These are phyloP conservation scores for Melanerpes formicivorus DNA, from an alignment of 2,113 vertebrate species.

Conservation along the genomic window DNA sequence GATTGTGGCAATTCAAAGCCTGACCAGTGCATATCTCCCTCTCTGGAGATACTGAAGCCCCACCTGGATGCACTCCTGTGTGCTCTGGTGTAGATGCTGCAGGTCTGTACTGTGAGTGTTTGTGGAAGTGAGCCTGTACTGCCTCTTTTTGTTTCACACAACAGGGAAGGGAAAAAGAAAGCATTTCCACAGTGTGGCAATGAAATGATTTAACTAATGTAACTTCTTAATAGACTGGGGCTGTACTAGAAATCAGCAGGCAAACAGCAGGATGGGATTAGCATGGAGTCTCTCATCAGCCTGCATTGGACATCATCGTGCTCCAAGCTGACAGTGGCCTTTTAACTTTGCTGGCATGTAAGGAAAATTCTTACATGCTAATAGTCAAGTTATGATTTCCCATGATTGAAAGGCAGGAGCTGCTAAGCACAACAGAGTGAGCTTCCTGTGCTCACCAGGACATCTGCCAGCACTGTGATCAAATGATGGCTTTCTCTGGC, in stretches of 20 bases:
- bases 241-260: not conserved
- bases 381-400: constrained; percentile 17
- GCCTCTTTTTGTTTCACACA: not conserved
- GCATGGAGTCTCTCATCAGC: not conserved
- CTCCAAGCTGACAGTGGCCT: not conserved
- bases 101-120: not conserved
- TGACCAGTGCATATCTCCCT: not conserved
- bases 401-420: constrained; percentile 17
- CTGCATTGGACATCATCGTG: not conserved
- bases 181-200: not conserved
- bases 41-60: too few relatives aligned
- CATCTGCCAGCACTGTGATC: constrained; percentile 16
- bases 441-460: not conserved
- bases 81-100: not conserved
- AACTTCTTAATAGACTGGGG: not conserved
- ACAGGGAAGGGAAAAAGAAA: not conserved
- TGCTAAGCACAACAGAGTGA: constrained; percentile 25
- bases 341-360: not conserved
- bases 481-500: constrained; percentile 31
- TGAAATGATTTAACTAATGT: not conserved
- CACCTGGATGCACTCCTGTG: too few relatives aligned
- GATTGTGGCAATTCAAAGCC: not conserved
- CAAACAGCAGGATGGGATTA: not conserved
- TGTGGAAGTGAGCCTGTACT: not conserved
- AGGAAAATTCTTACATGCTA: constrained; percentile 13